These are phyloP conservation scores for Peribatodes rhomboidaria DNA, from an alignment of 2,888 invertebrate species.

Conservation along the genomic window DNA sequence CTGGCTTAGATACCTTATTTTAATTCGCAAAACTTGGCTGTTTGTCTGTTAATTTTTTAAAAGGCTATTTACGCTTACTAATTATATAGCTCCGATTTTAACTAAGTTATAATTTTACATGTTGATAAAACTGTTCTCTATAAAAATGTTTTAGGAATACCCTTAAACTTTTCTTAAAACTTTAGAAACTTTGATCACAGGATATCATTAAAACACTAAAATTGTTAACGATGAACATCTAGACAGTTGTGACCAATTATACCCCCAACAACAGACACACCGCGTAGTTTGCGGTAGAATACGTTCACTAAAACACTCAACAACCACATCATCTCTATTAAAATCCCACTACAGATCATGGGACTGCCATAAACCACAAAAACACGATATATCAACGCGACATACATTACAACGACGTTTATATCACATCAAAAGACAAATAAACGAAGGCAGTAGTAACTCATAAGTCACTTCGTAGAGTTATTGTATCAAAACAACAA, in stretches of 20 bases:
- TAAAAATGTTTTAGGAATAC: background rate
- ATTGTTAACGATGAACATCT: no score
- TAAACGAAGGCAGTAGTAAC: conserved; percentile 17
- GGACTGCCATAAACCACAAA: conserved; percentile 2
- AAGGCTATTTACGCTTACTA: background rate
- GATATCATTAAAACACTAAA: background rate
- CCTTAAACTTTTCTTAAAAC: background rate
- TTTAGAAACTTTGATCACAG: background rate
- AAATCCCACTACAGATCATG: conserved; percentile 12
- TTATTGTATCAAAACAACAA: conserved; percentile 20
- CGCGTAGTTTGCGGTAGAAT: background rate
- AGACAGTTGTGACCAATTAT: no score
- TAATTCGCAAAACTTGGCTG: background rate
- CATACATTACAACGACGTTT: conserved; percentile 24
- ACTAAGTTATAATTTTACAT: background rate
- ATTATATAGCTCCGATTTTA: no score
- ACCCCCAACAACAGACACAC: background rate
- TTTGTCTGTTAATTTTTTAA: background rate
- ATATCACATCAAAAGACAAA: conserved; percentile 31
- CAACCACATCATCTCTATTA: conserved; percentile 20
- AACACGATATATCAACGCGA: conserved; percentile 19
- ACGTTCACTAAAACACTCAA: conserved; percentile 9
- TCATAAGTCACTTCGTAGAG: conserved; percentile 2
- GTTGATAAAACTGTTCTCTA: background rate
- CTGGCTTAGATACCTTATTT: background rate